Base-by-base conservation (phyloP, 2,113 vertebrate genomes). In the Chroicocephalus ridibundus region DNA sequence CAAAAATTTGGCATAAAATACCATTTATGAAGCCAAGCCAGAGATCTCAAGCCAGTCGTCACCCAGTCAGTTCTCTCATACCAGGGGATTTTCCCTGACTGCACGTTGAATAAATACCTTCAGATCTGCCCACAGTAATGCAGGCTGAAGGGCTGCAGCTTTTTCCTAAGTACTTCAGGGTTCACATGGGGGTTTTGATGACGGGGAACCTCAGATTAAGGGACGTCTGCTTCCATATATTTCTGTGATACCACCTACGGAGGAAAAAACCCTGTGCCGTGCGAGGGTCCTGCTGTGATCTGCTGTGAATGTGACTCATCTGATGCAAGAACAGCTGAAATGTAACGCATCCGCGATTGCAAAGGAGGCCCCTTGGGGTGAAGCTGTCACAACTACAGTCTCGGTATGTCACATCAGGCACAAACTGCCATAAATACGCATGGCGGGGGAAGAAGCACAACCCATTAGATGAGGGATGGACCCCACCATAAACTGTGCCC, bases 271-370 rank as follows among this genome's bases (percentile, higher is more conserved):
- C 21, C 78, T 49, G 47, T 19, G 40, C 51, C 77, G 19, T 2
- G 12, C 0, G 4, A 69, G 69, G 81, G 49, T 29, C 40, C 44
- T 31, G 65, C 31, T 52, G 34, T 36, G 76, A 70, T 36, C 42
- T 27, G 60, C 62, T 27, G 74, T 10, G 49, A 61, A 15, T 3
- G 27, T 11, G 60, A 66, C 12, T 60, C 42, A 31, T 13, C 74
- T 32, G 89, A 47, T 18, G 20, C 46, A 13, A 27, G n/a, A 40
- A 25, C 46, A 38, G 72, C 54, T 15, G 42, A 62, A 60, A 21
- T 2, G 51, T 12, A 8, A 15, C 1, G 7, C 44, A 60, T 55
- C 49, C 18, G 26, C 1, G 3, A 19, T 3, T 2, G 26, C 17
- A 10, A 38, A 49, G 74, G 57, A 52, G 31, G 19, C 9, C 19